Evolutionary conservation across 2,888 invertebrate genomes (phyloP).

Genomic region (Caenorhabditis wallacei): DNA sequence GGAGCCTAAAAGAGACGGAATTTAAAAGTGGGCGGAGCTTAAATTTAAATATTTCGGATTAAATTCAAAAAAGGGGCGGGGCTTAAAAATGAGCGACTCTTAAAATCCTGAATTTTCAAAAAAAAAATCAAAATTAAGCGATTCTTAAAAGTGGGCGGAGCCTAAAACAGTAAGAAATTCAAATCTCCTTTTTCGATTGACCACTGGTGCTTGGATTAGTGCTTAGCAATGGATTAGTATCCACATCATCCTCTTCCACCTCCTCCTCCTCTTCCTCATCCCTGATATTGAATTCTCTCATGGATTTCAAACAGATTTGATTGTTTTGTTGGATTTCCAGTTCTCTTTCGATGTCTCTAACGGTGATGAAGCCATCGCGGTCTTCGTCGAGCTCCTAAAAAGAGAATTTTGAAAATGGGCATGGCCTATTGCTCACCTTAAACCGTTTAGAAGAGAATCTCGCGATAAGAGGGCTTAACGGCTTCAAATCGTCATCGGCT

Average conservation of each 20-base stretch:
- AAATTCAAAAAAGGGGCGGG: too few relatives aligned
- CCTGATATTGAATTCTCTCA: slow-evolving; percentile 45
- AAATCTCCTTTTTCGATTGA: slow-evolving; percentile 24
- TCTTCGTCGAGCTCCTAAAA: slow-evolving; percentile 74
- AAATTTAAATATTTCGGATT: too few relatives aligned
- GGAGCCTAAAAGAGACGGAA: too few relatives aligned
- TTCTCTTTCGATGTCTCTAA: slow-evolving; percentile 73
- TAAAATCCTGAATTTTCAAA: too few relatives aligned
- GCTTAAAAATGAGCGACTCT: too few relatives aligned
- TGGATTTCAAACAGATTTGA: slow-evolving; percentile 54
- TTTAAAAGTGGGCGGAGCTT: too few relatives aligned
- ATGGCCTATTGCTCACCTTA: slow-evolving; percentile 35
- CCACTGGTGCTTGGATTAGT: background rate
- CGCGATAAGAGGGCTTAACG: slow-evolving; percentile 62
- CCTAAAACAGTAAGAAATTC: background rate
- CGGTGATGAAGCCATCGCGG: slow-evolving; percentile 77
- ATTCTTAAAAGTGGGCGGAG: background rate
- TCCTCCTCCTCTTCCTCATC: slow-evolving; percentile 3
- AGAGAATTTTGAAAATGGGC: background rate
- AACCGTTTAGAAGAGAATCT: slow-evolving; percentile 62
- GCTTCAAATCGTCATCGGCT: slow-evolving; percentile 65
- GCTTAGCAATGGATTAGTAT: slow-evolving; percentile 22
- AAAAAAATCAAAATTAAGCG: background rate
- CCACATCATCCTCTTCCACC: slow-evolving; percentile 1
- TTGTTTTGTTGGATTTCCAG: slow-evolving; percentile 58